Percentiles rank a stretch among this genome's conserved stretches.
phyloP scores from a whole-genome alignment of 1,140 invertebrate genomes.

The Mercenaria mercenaria region DNA sequence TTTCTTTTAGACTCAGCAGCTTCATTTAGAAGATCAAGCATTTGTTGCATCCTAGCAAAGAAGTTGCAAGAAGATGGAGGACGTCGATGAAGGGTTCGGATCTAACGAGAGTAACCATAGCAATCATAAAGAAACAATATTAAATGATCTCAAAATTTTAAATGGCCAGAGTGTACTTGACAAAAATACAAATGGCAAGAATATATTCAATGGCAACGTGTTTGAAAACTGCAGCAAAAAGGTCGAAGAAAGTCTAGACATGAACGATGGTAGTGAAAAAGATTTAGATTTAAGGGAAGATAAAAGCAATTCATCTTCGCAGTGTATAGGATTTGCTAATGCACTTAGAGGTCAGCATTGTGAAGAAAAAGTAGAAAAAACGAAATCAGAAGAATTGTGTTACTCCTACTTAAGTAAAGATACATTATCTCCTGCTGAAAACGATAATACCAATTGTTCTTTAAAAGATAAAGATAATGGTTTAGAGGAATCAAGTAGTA shows the following conservation, averaged over 20 bases:
- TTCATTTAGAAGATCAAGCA: too few relatives aligned
- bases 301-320: background rate
- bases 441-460: background rate
- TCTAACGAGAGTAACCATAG: constrained; percentile 56
- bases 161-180: constrained; percentile 19
- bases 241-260: too few relatives aligned
- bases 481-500: too few relatives aligned
- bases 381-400: background rate
- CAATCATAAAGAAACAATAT: background rate
- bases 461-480: background rate
- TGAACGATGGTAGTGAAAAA: background rate
- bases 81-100: constrained; percentile 56
- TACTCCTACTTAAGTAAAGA: background rate
- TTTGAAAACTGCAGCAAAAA: background rate
- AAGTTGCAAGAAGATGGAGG: background rate
- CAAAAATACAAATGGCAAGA: constrained; percentile 3
- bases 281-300: background rate
- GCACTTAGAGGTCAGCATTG: background rate
- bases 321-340: background rate
- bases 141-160: constrained; percentile 32
- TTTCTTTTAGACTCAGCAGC: too few relatives aligned
- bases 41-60: too few relatives aligned
- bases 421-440: background rate
- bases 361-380: background rate
- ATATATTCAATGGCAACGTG: background rate